Conservation (phyloP, 2,113 vertebrate species). For the Morphnarchus princeps region DNA sequence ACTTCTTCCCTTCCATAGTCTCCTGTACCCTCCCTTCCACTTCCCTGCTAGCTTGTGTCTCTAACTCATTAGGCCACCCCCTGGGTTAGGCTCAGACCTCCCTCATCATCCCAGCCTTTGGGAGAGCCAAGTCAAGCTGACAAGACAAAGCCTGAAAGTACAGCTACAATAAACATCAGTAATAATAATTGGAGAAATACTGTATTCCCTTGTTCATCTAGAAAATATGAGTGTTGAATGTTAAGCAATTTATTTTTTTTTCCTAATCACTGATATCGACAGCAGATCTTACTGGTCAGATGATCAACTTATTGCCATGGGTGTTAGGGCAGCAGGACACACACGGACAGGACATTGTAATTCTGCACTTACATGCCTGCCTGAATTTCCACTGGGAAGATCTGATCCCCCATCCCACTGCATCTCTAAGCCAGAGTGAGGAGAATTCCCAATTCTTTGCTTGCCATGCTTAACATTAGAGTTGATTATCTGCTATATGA, state of each 20-base stretch:
- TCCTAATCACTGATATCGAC: background rate
- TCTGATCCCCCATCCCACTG: too few species aligned
- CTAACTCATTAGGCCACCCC: background rate
- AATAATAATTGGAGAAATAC: background rate
- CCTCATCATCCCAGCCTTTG: background rate
- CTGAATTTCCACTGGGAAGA: background rate
- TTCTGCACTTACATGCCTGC: background rate
- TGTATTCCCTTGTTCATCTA: background rate
- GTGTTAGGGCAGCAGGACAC: background rate
- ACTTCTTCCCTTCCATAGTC: background rate
- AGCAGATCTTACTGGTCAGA: background rate
- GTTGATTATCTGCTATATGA: background rate
- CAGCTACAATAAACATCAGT: background rate
- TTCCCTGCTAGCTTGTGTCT: background rate
- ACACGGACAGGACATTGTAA: background rate
- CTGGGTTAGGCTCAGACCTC: background rate
- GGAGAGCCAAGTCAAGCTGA: background rate
- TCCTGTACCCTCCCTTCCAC: background rate
- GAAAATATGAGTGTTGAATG: background rate
- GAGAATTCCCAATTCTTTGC: background rate
- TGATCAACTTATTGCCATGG: accelerated
- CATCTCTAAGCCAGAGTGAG: background rate
- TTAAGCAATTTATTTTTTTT: background rate
- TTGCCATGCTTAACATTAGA: background rate
- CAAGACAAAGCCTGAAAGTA: background rate